A percentile compares a stretch with the other conserved stretches of the same genome.
These are phyloP conservation scores for Peromyscus nudipes DNA, from an alignment of 2,797 vertebrate species.

Conservation along the genomic window DNA sequence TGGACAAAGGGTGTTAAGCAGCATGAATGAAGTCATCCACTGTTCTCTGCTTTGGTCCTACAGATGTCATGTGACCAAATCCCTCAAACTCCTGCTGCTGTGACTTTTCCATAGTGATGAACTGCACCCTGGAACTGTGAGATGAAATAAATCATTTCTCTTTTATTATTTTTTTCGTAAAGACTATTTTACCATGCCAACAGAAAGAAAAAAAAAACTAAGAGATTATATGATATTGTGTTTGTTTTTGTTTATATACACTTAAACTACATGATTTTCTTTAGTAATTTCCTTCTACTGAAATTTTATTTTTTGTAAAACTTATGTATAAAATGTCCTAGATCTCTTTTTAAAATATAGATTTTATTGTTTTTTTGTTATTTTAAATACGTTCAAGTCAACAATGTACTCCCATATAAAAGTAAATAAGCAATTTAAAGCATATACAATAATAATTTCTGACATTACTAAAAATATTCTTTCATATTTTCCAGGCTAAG, in stretches of 20 bases:
- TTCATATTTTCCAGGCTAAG: not conserved
- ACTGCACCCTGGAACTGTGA: not conserved
- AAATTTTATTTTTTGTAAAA: not conserved
- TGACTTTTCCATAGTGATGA: not conserved
- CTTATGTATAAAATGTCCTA: not conserved
- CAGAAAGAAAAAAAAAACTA: not conserved
- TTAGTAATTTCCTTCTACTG: not conserved
- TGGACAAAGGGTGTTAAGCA: not conserved
- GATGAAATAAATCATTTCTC: no score
- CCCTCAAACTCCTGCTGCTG: no score
- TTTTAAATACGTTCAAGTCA: not conserved
- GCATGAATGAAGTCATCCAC: no score
- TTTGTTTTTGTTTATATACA: not conserved
- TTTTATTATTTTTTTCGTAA: not conserved
- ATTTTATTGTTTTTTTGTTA: not conserved
- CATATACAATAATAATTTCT: not conserved
- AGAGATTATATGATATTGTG: not conserved
- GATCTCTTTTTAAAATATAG: not conserved
- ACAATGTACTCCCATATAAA: not conserved
- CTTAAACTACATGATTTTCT: not conserved
- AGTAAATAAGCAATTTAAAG: not conserved
- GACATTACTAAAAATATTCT: not conserved
- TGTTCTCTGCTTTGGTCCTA: not conserved
- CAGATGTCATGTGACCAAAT: not conserved
- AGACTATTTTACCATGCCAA: not conserved